These are phyloP conservation scores for Spheniscus mendiculus DNA, from an alignment of 2,113 vertebrate genomes.

Conservation along the genomic window DNA sequence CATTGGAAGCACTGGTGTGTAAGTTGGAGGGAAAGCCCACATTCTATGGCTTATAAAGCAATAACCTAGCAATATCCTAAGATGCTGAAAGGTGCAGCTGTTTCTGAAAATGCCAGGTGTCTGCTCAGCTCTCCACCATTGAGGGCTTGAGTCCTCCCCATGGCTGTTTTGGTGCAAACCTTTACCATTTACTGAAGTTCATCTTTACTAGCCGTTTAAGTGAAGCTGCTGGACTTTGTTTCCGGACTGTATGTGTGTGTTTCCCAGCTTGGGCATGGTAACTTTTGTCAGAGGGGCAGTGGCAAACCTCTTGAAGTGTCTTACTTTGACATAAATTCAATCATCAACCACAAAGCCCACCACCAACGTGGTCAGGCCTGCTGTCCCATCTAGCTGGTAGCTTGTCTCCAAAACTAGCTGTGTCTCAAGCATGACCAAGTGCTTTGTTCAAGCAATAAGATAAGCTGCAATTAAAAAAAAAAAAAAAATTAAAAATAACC, in stretches of 20 bases:
- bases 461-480: background rate
- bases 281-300: background rate
- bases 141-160: background rate
- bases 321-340: no score
- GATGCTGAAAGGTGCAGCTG: background rate
- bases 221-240: background rate
- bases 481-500: fast-evolving
- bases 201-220: background rate
- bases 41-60: background rate
- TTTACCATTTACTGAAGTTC: background rate
- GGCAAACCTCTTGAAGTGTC: background rate
- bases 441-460: background rate
- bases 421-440: background rate
- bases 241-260: background rate
- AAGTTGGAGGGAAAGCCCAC: background rate
- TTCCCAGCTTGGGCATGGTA: background rate
- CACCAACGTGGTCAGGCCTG: background rate
- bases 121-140: background rate
- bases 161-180: background rate
- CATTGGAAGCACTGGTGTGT: background rate
- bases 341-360: no score
- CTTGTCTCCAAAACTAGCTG: background rate
- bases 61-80: background rate
- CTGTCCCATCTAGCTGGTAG: background rate
- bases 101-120: background rate